Percentiles rank a stretch among this genome's conserved stretches.
phyloP scores from a whole-genome alignment of 2,113 vertebrate species.

The Sterna hirundo region DNA sequence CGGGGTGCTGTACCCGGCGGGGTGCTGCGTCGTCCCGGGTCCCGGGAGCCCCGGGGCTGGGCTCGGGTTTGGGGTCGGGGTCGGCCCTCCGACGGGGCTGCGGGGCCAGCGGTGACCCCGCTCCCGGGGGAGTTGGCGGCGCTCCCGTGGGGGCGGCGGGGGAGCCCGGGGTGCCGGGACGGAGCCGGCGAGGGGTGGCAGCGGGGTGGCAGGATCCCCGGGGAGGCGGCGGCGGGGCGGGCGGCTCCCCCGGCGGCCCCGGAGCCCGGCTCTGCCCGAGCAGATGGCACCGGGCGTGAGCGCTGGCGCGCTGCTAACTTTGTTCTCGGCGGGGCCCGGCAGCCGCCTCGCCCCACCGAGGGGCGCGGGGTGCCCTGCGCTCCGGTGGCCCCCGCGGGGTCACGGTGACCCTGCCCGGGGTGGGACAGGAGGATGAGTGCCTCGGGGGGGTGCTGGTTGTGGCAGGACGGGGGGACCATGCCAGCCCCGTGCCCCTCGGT shows the following conservation, averaged over 20 bases:
- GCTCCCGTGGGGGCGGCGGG: background rate
- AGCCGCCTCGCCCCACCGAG: background rate
- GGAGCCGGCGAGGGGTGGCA: background rate
- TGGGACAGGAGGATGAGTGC: background rate
- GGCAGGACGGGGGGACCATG: background rate
- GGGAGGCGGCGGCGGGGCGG: background rate
- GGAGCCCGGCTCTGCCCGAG: background rate
- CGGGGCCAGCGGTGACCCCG: background rate
- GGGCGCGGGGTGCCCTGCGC: background rate
- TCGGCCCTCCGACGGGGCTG: background rate
- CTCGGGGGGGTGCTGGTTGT: background rate
- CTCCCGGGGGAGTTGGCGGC: background rate
- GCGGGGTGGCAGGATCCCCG: background rate
- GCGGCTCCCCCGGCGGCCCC: background rate
- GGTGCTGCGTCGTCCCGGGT: slow-evolving; percentile 38
- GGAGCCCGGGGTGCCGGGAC: background rate
- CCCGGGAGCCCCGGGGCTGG: slow-evolving; percentile 72
- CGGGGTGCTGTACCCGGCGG: background rate
- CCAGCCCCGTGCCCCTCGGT: background rate
- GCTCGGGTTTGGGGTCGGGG: slow-evolving; percentile 1
- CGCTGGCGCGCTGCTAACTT: slow-evolving; percentile 54
- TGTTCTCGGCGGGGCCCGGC: slow-evolving; percentile 34
- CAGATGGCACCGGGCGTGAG: slow-evolving; percentile 35
- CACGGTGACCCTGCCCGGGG: background rate
- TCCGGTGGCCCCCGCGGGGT: background rate